Conservation (phyloP, 1,140 invertebrate species). For the Orius laevigatus region DNA sequence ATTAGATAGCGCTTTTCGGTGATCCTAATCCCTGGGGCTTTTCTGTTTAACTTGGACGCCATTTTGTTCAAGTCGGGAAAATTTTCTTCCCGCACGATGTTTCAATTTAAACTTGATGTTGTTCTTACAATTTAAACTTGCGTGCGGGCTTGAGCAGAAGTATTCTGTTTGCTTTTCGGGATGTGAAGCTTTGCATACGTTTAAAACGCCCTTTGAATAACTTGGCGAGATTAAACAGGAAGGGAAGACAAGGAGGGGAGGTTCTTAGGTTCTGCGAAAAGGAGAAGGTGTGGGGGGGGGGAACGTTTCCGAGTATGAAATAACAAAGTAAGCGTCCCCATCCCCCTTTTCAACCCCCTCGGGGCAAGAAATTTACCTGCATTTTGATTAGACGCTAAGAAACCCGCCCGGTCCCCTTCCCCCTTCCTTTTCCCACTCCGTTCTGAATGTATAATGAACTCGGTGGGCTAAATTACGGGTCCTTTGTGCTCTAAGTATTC, state of each 20-base stretch:
- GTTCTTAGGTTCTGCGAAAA: not conserved
- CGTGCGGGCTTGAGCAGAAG: not conserved
- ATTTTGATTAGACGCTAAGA: constrained; percentile 19
- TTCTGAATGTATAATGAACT: constrained; percentile 18
- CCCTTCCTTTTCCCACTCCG: not conserved
- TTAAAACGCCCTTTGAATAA: constrained; percentile 18
- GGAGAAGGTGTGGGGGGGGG: not conserved
- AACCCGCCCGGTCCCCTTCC: constrained; percentile 6
- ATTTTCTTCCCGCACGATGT: constrained; percentile 12
- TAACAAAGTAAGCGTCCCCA: constrained; percentile 15
- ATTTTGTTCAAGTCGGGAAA: not conserved
- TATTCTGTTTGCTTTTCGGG: not conserved
- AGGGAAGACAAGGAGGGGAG: not conserved
- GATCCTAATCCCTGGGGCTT: constrained; percentile 2
- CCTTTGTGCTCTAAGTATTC: constrained; percentile 12
- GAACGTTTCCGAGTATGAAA: constrained; percentile 10
- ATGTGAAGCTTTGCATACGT: constrained; percentile 14
- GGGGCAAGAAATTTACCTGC: constrained; percentile 16
- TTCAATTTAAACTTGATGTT: constrained; percentile 19
- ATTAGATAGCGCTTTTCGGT: constrained; percentile 5
- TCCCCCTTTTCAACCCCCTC: not conserved
- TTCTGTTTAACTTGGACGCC: constrained; percentile 5
- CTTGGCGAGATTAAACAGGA: constrained; percentile 17
- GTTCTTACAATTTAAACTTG: constrained; percentile 18
- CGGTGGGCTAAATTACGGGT: constrained; percentile 10